Conservation (phyloP, 2,888 invertebrate genomes). For the Pristionchus japonicus region DNA sequence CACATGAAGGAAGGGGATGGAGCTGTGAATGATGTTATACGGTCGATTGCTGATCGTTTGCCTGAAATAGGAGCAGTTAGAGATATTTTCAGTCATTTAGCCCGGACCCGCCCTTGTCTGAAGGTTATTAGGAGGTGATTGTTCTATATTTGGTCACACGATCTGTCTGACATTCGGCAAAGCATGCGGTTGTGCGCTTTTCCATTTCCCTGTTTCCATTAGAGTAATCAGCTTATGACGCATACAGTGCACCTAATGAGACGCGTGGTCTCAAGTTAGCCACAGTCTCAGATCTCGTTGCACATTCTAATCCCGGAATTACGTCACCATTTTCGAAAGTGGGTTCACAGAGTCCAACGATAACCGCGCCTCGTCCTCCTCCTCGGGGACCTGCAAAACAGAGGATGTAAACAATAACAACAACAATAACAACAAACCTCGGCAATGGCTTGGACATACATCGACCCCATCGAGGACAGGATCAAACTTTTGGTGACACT, state of each 20-base stretch:
- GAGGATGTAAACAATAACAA: background rate
- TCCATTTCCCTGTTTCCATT: background rate
- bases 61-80: background rate
- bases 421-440: background rate
- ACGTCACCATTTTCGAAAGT: background rate
- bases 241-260: background rate
- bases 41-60: background rate
- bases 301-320: background rate
- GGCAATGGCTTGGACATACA: slow-evolving; percentile 56
- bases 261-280: background rate
- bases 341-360: background rate
- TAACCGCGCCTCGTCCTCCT: background rate
- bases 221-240: background rate
- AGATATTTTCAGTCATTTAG: too few species aligned
- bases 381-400: background rate
- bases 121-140: background rate
- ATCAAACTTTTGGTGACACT: slow-evolving; percentile 59
- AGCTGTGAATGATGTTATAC: too few species aligned
- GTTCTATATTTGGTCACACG: background rate
- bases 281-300: too few species aligned
- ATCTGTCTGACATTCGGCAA: background rate
- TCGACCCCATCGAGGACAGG: slow-evolving; percentile 57
- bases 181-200: too few species aligned
- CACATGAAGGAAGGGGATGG: too few species aligned
- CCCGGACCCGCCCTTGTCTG: too few species aligned